A percentile compares a stretch with the other conserved stretches of the same genome.
These are phyloP conservation scores for Calypte anna DNA, from an alignment of 2,113 vertebrate genomes.

Conservation along the genomic window DNA sequence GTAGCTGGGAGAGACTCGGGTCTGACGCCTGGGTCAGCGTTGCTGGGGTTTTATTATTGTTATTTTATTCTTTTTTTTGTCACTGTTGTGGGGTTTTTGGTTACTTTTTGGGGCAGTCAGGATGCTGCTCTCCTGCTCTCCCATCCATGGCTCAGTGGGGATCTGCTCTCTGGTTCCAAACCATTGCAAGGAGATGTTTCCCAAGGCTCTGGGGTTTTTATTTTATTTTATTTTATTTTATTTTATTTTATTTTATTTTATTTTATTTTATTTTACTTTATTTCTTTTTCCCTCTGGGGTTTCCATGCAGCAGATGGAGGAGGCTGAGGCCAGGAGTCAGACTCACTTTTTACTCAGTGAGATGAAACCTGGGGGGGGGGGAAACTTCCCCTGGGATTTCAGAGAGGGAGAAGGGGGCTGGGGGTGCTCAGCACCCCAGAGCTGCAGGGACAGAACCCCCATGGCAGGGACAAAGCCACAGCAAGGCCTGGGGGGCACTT, in stretches of 20 bases:
- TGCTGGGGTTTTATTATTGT: no score
- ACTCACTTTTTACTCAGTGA: background rate
- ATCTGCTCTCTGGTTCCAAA: background rate
- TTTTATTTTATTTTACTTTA: no score
- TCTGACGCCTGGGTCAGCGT: no score
- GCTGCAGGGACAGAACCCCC: accelerated
- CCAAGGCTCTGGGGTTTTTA: background rate
- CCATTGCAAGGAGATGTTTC: accelerated
- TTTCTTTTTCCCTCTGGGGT: background rate
- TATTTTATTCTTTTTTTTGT: no score
- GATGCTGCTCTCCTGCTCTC: background rate
- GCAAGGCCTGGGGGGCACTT: no score
- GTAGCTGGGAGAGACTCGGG: no score
- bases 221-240: no score
- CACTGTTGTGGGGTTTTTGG: background rate
- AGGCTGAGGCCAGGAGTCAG: background rate
- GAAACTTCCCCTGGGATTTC: background rate
- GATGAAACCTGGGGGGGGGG: accelerated
- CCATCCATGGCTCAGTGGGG: accelerated
- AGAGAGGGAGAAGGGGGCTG: background rate
- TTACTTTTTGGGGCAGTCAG: background rate
- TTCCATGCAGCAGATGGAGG: background rate
- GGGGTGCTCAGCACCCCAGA: background rate
- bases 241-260: no score
- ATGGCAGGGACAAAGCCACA: accelerated